phyloP scores from a whole-genome alignment of 2,113 vertebrate genomes.

The Siniperca chuatsi region DNA sequence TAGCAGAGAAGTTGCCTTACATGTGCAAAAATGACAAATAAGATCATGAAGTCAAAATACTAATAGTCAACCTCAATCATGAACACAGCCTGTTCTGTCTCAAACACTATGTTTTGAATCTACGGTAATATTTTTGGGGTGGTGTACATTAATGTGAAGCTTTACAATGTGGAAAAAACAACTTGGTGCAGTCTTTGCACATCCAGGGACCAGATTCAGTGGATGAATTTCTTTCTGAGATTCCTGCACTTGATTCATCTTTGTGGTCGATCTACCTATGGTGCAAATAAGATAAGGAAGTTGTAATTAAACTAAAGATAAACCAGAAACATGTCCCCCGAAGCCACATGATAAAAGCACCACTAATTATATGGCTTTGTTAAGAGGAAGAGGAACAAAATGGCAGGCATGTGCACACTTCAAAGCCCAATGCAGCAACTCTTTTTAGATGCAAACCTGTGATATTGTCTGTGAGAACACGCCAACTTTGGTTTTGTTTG shows the following conservation, averaged over 20 bases:
- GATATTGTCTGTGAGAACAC: neutral
- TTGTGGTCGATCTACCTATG: neutral
- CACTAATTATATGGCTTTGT: constrained; percentile 4
- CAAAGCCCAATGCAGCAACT: constrained; percentile 8
- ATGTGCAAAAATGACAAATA: neutral
- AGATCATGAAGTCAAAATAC: neutral
- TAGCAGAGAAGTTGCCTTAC: neutral
- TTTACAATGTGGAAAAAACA: neutral
- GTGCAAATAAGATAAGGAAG: constrained; percentile 14
- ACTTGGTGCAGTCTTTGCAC: neutral
- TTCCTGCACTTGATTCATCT: constrained; percentile 15
- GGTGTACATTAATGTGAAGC: neutral
- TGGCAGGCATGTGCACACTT: neutral
- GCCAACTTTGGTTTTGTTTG: neutral
- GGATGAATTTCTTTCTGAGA: neutral
- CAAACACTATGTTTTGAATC: neutral
- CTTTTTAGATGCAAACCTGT: neutral
- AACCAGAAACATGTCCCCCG: constrained; percentile 14
- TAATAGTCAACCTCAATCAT: neutral
- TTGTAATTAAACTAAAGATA: constrained; percentile 29
- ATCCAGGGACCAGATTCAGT: constrained; percentile 4
- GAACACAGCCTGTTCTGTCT: neutral
- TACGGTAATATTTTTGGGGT: neutral
- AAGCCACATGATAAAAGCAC: constrained; percentile 1
- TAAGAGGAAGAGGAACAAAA: constrained; percentile 13